Evolutionary conservation across 1,140 invertebrate species (phyloP).

Genomic region (Anagrus nilaparvatae): DNA sequence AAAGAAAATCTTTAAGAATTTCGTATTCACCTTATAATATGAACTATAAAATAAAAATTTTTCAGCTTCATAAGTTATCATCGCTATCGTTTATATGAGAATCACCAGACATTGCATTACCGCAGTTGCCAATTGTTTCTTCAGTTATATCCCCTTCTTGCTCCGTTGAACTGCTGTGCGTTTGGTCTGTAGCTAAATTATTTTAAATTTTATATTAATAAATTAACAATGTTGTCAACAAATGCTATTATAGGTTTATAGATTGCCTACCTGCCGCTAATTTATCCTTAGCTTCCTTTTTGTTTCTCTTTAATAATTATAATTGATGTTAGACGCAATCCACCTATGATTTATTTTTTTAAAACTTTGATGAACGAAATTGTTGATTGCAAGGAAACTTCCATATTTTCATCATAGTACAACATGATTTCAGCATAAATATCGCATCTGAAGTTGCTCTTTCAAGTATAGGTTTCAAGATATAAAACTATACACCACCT

Average conservation of each 20-base stretch:
- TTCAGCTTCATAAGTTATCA: slow-evolving; percentile 41
- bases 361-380: slow-evolving; percentile 58
- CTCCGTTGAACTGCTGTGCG: slow-evolving; percentile 33
- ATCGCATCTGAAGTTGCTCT: slow-evolving; percentile 75
- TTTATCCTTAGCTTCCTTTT: slow-evolving; percentile 67
- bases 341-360: slow-evolving; percentile 81
- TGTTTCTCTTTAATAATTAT: slow-evolving; percentile 54
- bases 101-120: slow-evolving; percentile 28
- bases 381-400: slow-evolving; percentile 70
- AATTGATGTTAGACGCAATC: slow-evolving; percentile 20
- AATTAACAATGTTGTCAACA: slow-evolving; percentile 76
- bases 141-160: slow-evolving; percentile 33
- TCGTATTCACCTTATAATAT: too few species aligned
- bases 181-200: slow-evolving; percentile 28
- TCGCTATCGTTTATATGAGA: slow-evolving; percentile 38
- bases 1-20: too few species aligned
- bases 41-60: too few species aligned
- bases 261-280: slow-evolving; percentile 65
- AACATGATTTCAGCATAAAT: slow-evolving; percentile 74
- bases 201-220: slow-evolving; percentile 2
- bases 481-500: slow-evolving; percentile 86
- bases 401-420: too few species aligned
- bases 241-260: slow-evolving; percentile 88
- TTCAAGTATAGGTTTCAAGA: slow-evolving; percentile 85
- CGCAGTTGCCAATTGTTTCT: slow-evolving; percentile 30